phyloP scores from a whole-genome alignment of 2,888 invertebrate species.

The Rhopalosiphum nymphaeae region DNA sequence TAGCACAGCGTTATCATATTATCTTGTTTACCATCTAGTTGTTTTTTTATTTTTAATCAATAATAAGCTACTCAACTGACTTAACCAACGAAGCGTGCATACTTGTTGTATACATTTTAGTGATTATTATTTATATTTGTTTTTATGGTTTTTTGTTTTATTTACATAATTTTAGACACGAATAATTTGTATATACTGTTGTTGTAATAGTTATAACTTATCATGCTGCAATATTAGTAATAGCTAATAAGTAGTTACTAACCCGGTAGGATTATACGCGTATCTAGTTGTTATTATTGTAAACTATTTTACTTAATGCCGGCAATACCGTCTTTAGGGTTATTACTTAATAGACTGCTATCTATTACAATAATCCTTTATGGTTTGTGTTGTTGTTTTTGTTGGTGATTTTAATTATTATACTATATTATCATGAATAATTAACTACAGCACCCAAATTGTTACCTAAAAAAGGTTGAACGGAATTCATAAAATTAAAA shows the following conservation, averaged over 20 bases:
- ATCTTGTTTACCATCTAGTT: not conserved
- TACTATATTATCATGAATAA: not conserved
- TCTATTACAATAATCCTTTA: slow-evolving; percentile 4
- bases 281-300: not conserved
- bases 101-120: not conserved
- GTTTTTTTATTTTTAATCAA: not conserved
- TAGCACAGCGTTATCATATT: not conserved
- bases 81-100: not conserved
- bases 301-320: not conserved
- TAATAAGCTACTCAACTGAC: not conserved
- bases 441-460: not conserved
- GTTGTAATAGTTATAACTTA: not conserved
- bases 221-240: not conserved
- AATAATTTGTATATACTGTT: not conserved
- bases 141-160: not conserved
- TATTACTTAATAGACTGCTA: slow-evolving; percentile 2
- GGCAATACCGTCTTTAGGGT: not conserved
- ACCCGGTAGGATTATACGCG: not conserved
- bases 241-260: not conserved
- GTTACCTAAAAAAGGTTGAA: not conserved
- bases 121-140: not conserved
- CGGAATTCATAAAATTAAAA: not conserved
- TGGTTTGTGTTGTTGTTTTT: not conserved
- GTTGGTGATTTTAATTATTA: not conserved
- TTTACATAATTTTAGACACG: not conserved